Evolutionary conservation across 2,797 vertebrate species (phyloP), one percentile per base, ranked within the genome.

Genomic region (Picus viridis): DNA sequence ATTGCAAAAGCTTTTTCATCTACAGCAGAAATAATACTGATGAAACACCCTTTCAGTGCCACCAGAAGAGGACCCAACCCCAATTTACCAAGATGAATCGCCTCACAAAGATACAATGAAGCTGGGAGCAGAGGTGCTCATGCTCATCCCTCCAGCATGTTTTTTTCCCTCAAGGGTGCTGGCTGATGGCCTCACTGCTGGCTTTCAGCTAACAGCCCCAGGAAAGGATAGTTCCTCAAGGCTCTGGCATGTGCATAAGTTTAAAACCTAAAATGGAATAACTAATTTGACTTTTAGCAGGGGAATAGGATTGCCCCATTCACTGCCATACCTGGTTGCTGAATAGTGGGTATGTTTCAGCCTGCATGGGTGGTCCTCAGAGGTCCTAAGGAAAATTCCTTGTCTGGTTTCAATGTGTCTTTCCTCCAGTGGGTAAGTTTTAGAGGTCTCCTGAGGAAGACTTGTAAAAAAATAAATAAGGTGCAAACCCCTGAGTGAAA

Each of bases 211-310:
- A 76, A 56, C 34, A 80, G 34, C 41, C 62, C 17, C 2, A 0
- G 39, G 7, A 64, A 39, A 23, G 41, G 3, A 76, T 30, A 83
- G 45, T 27, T 30, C 41, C 49, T 7, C 0, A 0, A 61, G 62
- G 68, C 29, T 58, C 45, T 75, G 71, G 20, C 0, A 1, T 2
- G n/a, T 36, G n/a, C 24, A 58, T 3, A 32, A 63, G 27, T 47
- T 72, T 88, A 81, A 67, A 62, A 86, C 81, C 17, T 80, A 24
- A 64, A 88, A 45, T 4, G 7, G 58, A 93, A 74, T 47, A 54
- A 83, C 51, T 47, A 3, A 26, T 65, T 36, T 61, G 41, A 39
- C 7, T 45, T 56, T 18, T n/a, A 39, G 3, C 58, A 89, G 59
- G 56, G 45, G 71, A 87, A 45, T 1, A 29, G 70, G 63, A 65